phyloP scores from a whole-genome alignment of 2,797 vertebrate species.

The Poecilia velifera region DNA sequence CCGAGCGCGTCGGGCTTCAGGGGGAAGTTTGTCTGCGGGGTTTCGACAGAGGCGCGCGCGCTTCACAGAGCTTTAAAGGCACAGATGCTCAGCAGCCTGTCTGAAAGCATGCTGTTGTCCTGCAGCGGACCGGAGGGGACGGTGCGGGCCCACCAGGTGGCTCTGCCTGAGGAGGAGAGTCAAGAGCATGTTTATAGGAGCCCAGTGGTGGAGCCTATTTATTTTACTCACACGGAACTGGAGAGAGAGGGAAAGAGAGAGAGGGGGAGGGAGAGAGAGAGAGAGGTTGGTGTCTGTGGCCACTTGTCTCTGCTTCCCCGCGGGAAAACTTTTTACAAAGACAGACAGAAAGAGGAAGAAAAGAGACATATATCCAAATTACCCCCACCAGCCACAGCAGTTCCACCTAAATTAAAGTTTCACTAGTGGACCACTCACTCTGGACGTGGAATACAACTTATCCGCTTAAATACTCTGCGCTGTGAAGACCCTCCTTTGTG shows the following conservation, averaged over 20 bases:
- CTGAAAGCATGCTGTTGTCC: conserved; percentile 56
- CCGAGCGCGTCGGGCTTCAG: conserved; percentile 51
- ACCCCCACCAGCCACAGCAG: neutral
- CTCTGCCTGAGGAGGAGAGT: conserved; percentile 46
- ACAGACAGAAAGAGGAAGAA: neutral
- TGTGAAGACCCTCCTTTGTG: neutral
- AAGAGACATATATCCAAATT: neutral
- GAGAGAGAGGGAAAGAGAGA: conserved; percentile 5
- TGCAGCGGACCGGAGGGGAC: conserved; percentile 46
- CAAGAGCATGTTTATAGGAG: conserved; percentile 62
- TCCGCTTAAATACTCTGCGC: no score
- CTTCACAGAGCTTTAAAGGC: conserved; percentile 62
- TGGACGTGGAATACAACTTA: neutral
- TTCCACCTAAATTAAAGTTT: neutral
- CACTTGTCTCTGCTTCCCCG: conserved; percentile 11
- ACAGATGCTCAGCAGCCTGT: conserved; percentile 54
- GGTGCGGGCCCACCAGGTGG: conserved; percentile 44
- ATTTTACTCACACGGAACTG: conserved; percentile 22
- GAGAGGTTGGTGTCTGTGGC: conserved; percentile 21
- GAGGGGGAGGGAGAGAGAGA: conserved; percentile 47
- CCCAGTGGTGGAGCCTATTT: conserved; percentile 54
- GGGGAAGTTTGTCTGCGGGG: conserved; percentile 49
- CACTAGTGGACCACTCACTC: neutral
- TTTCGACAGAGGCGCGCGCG: conserved; percentile 55
- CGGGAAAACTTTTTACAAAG: rapidly evolving